Evolutionary conservation across 2,113 vertebrate species (phyloP).

Genomic region (Sylvicapra grimmia): DNA sequence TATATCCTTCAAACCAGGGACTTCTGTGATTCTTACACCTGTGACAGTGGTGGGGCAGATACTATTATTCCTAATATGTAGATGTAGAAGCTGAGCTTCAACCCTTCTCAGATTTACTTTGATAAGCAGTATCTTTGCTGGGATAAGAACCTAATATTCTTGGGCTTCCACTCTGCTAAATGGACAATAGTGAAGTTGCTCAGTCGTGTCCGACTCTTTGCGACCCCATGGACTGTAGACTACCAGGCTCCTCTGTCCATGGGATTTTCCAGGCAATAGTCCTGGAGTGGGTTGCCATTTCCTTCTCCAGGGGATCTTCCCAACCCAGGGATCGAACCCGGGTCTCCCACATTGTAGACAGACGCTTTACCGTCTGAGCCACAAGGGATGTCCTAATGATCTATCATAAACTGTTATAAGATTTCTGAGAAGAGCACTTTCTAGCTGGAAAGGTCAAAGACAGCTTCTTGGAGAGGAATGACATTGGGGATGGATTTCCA

Average conservation of each 20-base stretch:
- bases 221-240: too few species aligned
- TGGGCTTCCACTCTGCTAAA: background rate
- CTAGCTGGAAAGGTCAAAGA: background rate
- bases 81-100: background rate
- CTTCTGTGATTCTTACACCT: background rate
- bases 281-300: too few species aligned
- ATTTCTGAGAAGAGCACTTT: background rate
- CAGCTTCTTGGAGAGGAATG: background rate
- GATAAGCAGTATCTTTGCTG: background rate
- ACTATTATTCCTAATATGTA: background rate
- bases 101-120: background rate
- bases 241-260: too few species aligned
- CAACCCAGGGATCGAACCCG: background rate
- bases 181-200: background rate
- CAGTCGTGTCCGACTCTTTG: too few species aligned
- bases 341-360: background rate
- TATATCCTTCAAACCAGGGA: background rate
- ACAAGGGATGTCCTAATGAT: background rate
- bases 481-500: background rate
- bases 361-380: background rate
- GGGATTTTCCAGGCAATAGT: too few species aligned
- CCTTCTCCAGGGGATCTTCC: background rate
- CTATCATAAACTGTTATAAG: background rate
- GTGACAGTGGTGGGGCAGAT: background rate
- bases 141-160: background rate